These are phyloP conservation scores for Oncorhynchus mykiss DNA, from an alignment of 2,113 vertebrate genomes.

Conservation along the genomic window DNA sequence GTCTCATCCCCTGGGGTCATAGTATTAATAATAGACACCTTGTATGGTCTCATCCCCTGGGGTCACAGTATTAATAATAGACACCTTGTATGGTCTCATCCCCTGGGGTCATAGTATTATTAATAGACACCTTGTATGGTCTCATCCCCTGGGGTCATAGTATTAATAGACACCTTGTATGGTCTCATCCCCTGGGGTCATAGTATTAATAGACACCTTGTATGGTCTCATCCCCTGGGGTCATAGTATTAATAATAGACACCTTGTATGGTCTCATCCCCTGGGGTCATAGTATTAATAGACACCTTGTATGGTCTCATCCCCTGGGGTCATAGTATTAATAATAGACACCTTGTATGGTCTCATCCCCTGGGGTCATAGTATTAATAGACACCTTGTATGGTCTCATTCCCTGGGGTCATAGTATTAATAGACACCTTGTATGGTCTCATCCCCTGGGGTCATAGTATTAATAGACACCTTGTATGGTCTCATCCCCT, in stretches of 20 bases:
- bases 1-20: no score
- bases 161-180: conserved; percentile 42
- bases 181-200: no score
- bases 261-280: conserved; percentile 90
- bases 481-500: not conserved
- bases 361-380: conserved; percentile 95
- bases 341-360: conserved; percentile 83
- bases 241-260: not conserved
- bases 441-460: conserved; percentile 92
- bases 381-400: conserved; percentile 45
- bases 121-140: conserved; percentile 81
- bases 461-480: conserved; percentile 79
- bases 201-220: not conserved
- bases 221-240: no score
- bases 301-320: conserved; percentile 88
- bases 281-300: conserved; percentile 88
- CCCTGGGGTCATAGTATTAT: no score
- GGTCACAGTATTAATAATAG: conserved; percentile 84
- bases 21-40: conserved; percentile 49
- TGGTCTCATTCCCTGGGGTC: no score
- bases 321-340: not conserved
- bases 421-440: conserved; percentile 64
- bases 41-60: conserved; percentile 93
- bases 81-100: not conserved
- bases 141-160: conserved; percentile 95